These are phyloP conservation scores for Gymnogyps californianus DNA, from an alignment of 2,113 vertebrate species.

Conservation along the genomic window DNA sequence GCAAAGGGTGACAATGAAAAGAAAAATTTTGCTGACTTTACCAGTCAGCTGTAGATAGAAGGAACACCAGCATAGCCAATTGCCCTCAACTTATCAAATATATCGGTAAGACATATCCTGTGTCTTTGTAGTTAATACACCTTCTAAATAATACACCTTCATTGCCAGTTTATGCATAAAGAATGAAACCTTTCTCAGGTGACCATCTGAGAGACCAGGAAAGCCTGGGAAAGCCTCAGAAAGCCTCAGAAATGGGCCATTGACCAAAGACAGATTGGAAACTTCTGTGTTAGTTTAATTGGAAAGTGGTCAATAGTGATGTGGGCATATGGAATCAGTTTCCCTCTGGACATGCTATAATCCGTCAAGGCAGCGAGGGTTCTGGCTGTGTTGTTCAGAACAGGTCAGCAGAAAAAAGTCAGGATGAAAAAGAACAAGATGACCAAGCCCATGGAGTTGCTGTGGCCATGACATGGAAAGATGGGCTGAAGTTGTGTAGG, in stretches of 20 bases:
- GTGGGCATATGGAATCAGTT: background rate
- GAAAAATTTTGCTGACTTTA: background rate
- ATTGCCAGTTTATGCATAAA: background rate
- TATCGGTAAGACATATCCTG: background rate
- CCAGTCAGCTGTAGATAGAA: background rate
- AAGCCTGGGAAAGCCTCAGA: background rate
- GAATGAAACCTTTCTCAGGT: background rate
- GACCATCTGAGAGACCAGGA: background rate
- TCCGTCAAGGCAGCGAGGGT: background rate
- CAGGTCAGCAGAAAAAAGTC: background rate
- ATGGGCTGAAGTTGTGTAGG: background rate
- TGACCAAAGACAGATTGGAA: background rate
- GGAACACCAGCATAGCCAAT: background rate
- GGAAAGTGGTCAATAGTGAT: background rate
- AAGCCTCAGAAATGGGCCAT: background rate
- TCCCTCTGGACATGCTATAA: background rate
- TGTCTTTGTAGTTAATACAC: background rate
- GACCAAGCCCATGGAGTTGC: background rate
- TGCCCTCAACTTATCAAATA: background rate
- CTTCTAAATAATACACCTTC: background rate
- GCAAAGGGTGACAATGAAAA: background rate
- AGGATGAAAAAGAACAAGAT: background rate
- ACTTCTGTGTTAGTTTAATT: background rate
- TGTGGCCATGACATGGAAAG: background rate
- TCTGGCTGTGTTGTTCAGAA: background rate